These are phyloP conservation scores for Drosophila mimica DNA, from an alignment of 2,888 invertebrate species.

Conservation along the genomic window DNA sequence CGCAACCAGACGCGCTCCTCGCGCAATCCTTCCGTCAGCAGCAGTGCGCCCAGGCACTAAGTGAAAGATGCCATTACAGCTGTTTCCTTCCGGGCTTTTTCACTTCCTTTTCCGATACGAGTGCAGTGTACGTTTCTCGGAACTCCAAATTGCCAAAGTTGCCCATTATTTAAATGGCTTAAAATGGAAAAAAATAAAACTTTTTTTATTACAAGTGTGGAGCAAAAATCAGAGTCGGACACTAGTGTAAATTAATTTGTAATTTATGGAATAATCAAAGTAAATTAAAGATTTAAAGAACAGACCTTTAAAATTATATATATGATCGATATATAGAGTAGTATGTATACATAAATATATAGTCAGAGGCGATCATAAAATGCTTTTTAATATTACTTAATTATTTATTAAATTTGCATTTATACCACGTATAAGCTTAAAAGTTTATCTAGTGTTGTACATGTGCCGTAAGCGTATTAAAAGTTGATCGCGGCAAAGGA, in stretches of 20 bases:
- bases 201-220: not conserved
- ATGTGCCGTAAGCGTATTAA: not conserved
- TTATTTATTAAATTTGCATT: not conserved
- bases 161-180: constrained; percentile 1
- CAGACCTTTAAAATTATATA: not conserved
- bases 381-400: not conserved
- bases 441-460: not conserved
- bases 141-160: constrained; percentile 35
- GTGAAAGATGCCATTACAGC: constrained; percentile 67
- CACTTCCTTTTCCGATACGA: constrained; percentile 41
- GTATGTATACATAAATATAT: not conserved
- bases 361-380: not conserved
- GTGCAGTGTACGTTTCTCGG: constrained; percentile 19
- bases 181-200: not conserved
- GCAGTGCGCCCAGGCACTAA: constrained; percentile 45
- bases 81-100: constrained; percentile 46
- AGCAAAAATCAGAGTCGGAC: too few species aligned
- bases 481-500: not conserved
- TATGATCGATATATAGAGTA: not conserved
- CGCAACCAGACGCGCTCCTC: constrained; percentile 33
- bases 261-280: too few species aligned
- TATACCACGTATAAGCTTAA: not conserved
- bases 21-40: constrained; percentile 56
- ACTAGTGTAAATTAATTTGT: not conserved
- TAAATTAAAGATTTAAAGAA: too few species aligned